phyloP scores from a whole-genome alignment of 1,140 invertebrate genomes.

The Papilio xuthus region DNA sequence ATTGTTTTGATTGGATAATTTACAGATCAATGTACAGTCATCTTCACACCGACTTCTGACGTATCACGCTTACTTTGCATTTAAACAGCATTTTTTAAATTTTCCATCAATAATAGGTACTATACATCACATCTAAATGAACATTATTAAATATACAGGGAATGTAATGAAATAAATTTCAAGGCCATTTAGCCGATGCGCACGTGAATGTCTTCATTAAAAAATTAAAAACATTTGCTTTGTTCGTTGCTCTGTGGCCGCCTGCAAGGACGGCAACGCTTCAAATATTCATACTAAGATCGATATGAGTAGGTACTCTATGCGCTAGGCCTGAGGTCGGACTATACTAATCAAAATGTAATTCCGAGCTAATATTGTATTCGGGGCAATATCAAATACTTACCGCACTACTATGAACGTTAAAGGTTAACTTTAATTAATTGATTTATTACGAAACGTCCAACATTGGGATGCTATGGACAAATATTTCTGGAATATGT shows the following conservation, averaged over 20 bases:
- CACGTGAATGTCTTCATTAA: slow-evolving; percentile 33
- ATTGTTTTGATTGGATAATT: slow-evolving; percentile 17
- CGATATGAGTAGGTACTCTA: slow-evolving; percentile 66
- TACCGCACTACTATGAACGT: slow-evolving; percentile 44
- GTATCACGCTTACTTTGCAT: not conserved
- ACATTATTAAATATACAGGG: not conserved
- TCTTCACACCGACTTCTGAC: not conserved
- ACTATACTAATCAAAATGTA: slow-evolving; percentile 71
- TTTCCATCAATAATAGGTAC: not conserved
- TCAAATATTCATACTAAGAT: slow-evolving; percentile 77
- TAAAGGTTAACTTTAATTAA: slow-evolving; percentile 54
- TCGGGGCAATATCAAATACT: slow-evolving; percentile 56
- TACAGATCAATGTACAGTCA: not conserved
- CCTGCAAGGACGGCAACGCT: slow-evolving; percentile 63
- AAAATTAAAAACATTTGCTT: slow-evolving; percentile 41
- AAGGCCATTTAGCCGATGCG: slow-evolving; percentile 7
- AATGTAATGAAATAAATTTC: slow-evolving; percentile 17
- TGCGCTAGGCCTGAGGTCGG: slow-evolving; percentile 62
- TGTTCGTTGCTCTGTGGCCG: slow-evolving; percentile 49
- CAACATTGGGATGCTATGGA: not conserved
- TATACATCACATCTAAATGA: not conserved
- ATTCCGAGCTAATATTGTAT: slow-evolving; percentile 70
- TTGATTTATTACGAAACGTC: slow-evolving; percentile 44
- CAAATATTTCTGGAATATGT: not conserved
- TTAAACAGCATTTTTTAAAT: not conserved